These are phyloP conservation scores for Pseudomugil tenellus DNA, from an alignment of 2,797 vertebrate genomes.

Conservation along the genomic window DNA sequence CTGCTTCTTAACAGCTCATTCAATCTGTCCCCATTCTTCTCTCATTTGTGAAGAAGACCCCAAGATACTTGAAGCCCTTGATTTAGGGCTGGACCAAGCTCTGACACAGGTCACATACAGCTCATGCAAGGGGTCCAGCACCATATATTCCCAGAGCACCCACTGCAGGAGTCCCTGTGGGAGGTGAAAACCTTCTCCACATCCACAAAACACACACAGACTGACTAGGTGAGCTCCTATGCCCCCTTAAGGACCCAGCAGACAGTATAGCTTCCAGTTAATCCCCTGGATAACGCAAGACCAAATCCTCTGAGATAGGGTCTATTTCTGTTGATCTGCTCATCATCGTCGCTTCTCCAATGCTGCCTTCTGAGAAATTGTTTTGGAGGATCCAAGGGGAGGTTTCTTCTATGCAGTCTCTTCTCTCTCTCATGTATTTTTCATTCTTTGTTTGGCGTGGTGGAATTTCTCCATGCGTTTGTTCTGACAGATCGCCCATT, in stretches of 20 bases:
- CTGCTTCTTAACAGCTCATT: no score
- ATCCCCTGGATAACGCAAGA: not conserved
- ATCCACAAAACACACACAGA: not conserved
- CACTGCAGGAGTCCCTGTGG: no score
- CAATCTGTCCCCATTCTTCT: no score
- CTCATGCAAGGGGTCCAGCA: no score
- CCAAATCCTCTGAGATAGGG: not conserved
- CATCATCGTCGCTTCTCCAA: constrained; percentile 31
- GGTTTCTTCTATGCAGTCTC: constrained; percentile 17
- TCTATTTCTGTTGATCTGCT: not conserved
- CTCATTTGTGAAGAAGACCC: no score
- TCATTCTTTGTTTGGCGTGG: constrained; percentile 41
- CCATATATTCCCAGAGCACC: no score
- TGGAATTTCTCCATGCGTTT: constrained; percentile 35
- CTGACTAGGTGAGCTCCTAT: not conserved
- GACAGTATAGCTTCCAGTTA: not conserved
- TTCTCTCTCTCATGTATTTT: constrained; percentile 26
- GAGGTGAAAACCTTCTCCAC: no score
- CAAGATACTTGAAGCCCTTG: no score
- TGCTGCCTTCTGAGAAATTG: constrained; percentile 21
- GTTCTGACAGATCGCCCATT: constrained; percentile 27
- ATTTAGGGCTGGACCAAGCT: not conserved
- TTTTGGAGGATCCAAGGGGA: constrained; percentile 8
- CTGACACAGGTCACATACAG: not conserved
- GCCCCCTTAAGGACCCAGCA: not conserved